Percentiles rank a stretch among this genome's conserved stretches.
Evolutionary conservation across 2,888 invertebrate genomes (phyloP).

Genomic region (Thera britannica): DNA sequence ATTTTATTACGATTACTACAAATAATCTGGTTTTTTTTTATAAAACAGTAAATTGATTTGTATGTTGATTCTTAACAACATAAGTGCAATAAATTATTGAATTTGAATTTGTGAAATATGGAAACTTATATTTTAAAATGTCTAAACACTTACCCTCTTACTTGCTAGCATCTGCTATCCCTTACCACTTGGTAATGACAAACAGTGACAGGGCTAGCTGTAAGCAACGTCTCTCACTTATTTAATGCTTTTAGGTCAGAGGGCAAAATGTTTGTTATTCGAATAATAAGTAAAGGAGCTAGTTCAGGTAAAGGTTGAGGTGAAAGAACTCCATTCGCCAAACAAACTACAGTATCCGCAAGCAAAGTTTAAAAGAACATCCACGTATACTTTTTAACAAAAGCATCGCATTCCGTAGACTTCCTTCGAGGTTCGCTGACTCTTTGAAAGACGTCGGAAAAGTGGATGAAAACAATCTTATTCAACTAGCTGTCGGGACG

Average conservation of each 20-base stretch:
- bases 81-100: too few species aligned
- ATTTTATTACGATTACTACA: neutral
- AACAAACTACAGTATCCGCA: slow-evolving; percentile 15
- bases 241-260: too few species aligned
- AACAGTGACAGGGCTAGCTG: too few species aligned
- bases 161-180: too few species aligned
- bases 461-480: slow-evolving; percentile 59
- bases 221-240: too few species aligned
- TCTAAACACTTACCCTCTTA: too few species aligned
- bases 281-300: neutral
- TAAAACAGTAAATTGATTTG: neutral
- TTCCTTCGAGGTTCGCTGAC: slow-evolving; percentile 49
- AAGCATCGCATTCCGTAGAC: slow-evolving; percentile 43
- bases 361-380: slow-evolving; percentile 27
- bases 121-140: too few species aligned
- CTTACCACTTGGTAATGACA: too few species aligned
- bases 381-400: slow-evolving; percentile 33
- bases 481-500: slow-evolving; percentile 53
- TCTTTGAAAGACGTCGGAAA: slow-evolving; percentile 54
- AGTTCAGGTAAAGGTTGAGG: neutral
- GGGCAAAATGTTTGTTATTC: neutral
- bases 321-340: neutral
- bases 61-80: too few species aligned
- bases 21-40: neutral
- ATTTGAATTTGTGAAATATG: too few species aligned